Base-by-base conservation (phyloP, 2,888 invertebrate genomes). In the Drosophila stalkeri region DNA sequence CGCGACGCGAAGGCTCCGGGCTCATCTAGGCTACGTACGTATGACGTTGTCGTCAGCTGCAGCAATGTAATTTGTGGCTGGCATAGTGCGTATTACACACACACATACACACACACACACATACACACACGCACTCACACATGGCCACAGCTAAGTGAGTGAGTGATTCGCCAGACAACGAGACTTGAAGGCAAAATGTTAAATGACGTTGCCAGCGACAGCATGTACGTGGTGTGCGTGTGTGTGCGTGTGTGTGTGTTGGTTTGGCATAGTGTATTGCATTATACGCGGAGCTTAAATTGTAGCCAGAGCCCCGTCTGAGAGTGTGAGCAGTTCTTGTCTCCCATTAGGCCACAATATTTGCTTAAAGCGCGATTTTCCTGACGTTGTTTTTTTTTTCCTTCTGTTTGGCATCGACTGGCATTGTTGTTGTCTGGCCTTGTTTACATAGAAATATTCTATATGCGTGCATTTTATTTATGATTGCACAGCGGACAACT, bases 141-240 rank as follows among this genome's bases (percentile, higher is more conserved):
- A 46, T 39, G 63, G 52, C 56, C 63, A 54, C 33, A 72, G 59
- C 80, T 89, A 87, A 88, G 86, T 89, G 86, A 89, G 88, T 86
- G 86, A 86, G 82, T 88, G 86, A 86, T 90, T 77, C 81, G 74
- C 86, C 81, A 89, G 90, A 86, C 90, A 88, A 85, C 71, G 79
- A 72, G 81, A 88, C 86, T 86, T 86, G 86, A 89, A 88, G 88
- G 88, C 90, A 88, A 85, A 85, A 86, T 86, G 86, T 82, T 85
- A 89, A 86, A 86, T 89, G 82, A 85, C 90, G 86, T 67, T 87
- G 87, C 77, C 89, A 75, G 51, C 81, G 74, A 69, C 74, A 67
- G 62, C 61, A 46, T 44, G 60, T 60, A 54, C 46, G 44, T 60
- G 56, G 27, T 35, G 61, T 27, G 55, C 16, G 64, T 37, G 57